Evolutionary conservation across 2,113 vertebrate species (phyloP).

Genomic region (Pangasianodon gigas): DNA sequence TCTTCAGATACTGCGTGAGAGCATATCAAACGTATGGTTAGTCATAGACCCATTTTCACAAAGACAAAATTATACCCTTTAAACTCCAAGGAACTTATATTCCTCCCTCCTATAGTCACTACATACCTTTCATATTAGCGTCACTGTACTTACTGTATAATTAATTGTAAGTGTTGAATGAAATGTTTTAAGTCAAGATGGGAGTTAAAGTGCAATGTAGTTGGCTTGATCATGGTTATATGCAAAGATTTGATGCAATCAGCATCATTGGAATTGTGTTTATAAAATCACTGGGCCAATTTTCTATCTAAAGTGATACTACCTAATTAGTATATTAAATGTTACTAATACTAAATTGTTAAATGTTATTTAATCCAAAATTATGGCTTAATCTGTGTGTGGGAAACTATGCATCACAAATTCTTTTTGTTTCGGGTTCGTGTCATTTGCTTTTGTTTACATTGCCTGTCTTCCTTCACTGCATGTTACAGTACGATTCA

Average conservation of each 20-base stretch:
- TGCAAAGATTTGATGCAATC: too few relatives aligned
- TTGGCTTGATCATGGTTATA: not conserved
- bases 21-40: not conserved
- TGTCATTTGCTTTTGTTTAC: not conserved
- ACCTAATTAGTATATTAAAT: not conserved
- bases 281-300: not conserved
- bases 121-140: not conserved
- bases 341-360: not conserved
- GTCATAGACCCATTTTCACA: not conserved
- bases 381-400: not conserved
- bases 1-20: constrained; percentile 76
- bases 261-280: not conserved
- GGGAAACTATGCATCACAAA: not conserved
- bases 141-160: not conserved
- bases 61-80: not conserved
- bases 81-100: not conserved
- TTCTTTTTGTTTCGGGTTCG: not conserved
- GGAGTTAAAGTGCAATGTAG: not conserved
- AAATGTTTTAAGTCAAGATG: not conserved
- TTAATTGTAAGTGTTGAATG: not conserved
- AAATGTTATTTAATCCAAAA: not conserved
- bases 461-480: not conserved
- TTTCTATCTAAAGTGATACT: not conserved
- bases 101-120: not conserved
- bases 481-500: not conserved